A percentile compares a stretch with the other conserved stretches of the same genome.
phyloP scores from a whole-genome alignment of 2,888 invertebrate species.

The Phasia obesa region DNA sequence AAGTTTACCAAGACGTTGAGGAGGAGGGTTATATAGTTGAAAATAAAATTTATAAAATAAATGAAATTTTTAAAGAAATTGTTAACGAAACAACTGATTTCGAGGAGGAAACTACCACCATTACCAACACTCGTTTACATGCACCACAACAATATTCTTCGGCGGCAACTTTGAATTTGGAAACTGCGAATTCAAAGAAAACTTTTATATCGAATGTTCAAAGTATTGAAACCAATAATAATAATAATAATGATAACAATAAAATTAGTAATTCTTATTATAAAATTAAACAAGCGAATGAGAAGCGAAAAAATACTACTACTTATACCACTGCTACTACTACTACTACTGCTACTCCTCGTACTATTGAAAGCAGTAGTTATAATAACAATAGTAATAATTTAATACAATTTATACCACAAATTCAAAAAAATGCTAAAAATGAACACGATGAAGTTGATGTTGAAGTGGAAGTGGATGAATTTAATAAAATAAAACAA shows the following conservation, averaged over 20 bases:
- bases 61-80: constrained; percentile 64
- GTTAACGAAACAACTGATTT: constrained; percentile 38
- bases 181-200: constrained; percentile 39
- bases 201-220: constrained; percentile 53
- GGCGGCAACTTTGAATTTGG: constrained; percentile 13
- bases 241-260: constrained; percentile 40
- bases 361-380: constrained; percentile 26
- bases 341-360: constrained; percentile 1
- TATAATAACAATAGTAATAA: constrained; percentile 36
- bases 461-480: constrained; percentile 42
- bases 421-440: constrained; percentile 24
- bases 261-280: constrained; percentile 19
- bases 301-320: constrained; percentile 28
- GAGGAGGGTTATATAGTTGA: constrained; percentile 27
- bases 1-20: constrained; percentile 1
- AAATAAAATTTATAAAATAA: constrained; percentile 59
- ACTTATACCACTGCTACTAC: background rate
- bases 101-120: constrained; percentile 5
- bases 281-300: constrained; percentile 27
- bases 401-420: constrained; percentile 47
- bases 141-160: constrained; percentile 1
- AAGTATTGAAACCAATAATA: constrained; percentile 60
- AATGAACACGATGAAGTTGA: constrained; percentile 27
- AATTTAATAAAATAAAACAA: constrained; percentile 43
- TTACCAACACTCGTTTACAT: background rate